A percentile compares a stretch with the other conserved stretches of the same genome.
Evolutionary conservation across 2,797 vertebrate species (phyloP).

Genomic region (Paratrypauchen microcephalus): DNA sequence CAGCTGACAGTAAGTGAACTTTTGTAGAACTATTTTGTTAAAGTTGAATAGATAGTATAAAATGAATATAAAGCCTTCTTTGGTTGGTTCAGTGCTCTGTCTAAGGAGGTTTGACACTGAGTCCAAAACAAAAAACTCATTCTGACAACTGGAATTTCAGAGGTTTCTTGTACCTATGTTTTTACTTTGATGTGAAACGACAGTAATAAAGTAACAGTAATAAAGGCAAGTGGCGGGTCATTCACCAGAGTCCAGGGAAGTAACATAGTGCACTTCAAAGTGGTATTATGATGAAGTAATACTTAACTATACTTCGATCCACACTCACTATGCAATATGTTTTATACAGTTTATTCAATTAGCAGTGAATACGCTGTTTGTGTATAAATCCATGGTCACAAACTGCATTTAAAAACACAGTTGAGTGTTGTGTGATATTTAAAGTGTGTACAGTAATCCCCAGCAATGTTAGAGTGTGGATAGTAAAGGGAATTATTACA

Average conservation of each 20-base stretch:
- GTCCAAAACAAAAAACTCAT: conserved; percentile 11
- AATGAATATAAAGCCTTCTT: conserved; percentile 6
- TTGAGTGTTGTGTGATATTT: too few species aligned
- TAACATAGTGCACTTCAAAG: not conserved
- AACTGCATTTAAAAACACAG: conserved; percentile 26
- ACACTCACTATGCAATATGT: not conserved
- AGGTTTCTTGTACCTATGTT: not conserved
- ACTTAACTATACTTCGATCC: not conserved
- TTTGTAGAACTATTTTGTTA: conserved; percentile 33
- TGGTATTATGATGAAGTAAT: not conserved
- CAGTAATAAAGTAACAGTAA: too few species aligned
- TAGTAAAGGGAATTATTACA: conserved; percentile 30
- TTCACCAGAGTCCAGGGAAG: too few species aligned
- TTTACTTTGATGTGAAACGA: too few species aligned
- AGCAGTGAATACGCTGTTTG: conserved; percentile 40
- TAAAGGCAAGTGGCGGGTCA: too few species aligned
- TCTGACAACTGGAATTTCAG: conserved; percentile 8
- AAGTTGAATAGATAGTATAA: conserved; percentile 13
- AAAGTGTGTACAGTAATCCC: too few species aligned
- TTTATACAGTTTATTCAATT: conserved; percentile 19
- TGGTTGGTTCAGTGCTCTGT: conserved; percentile 11
- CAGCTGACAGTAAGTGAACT: conserved; percentile 59
- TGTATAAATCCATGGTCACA: conserved; percentile 24
- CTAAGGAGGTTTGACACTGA: conserved; percentile 19
- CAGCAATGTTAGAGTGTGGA: conserved; percentile 18